Evolutionary conservation across 2,797 vertebrate species (phyloP), one percentile per base, ranked within the genome.

Genomic region (Tokudaia muenninki): DNA sequence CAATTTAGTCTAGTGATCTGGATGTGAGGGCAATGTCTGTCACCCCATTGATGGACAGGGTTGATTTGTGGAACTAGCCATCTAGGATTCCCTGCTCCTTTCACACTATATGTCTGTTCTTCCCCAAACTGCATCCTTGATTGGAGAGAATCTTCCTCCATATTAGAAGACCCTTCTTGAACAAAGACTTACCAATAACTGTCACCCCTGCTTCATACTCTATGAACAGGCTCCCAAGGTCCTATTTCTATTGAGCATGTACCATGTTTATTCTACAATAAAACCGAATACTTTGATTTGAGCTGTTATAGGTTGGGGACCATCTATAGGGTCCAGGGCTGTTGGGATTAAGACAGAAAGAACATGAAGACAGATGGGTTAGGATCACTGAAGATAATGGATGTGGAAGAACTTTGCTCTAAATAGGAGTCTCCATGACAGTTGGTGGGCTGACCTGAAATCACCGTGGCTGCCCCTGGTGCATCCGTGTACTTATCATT

Each of bases 381-480:
- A 44, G 55, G 65, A 75, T 44, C 44, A 0, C 0, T 2, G 37
- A 26, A 31, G 44, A 9, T 0, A 0, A 0, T 8, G 6, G 47
- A 14, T 0, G 0, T 13, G 34, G 50, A 74, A n/a, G 70, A 34
- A 21, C 13, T 10, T 0, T 2, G 24, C 29, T 31, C 17, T 17
- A 19, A 31, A 4, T 0, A 47, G 14, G 24, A 2, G 7, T 26
- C 50, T 3, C 2, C 9, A 2, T 5, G 37, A 67, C 16, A 10
- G n/a, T 21, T 2, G 37, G 86, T 11, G 57, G 63, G 3, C 16
- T 12, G 4, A 52, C 3, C 90, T 3, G 6, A 24, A 14, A 34
- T 21, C 0, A 4, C 59, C 3, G 0, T 12, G 59, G 67, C 74
- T 57, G 50, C 44, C 10, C 0, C 0, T 2, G 37, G 10, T 4